Base-by-base conservation (phyloP, 2,797 vertebrate species). In the Neoniphon sammara region DNA sequence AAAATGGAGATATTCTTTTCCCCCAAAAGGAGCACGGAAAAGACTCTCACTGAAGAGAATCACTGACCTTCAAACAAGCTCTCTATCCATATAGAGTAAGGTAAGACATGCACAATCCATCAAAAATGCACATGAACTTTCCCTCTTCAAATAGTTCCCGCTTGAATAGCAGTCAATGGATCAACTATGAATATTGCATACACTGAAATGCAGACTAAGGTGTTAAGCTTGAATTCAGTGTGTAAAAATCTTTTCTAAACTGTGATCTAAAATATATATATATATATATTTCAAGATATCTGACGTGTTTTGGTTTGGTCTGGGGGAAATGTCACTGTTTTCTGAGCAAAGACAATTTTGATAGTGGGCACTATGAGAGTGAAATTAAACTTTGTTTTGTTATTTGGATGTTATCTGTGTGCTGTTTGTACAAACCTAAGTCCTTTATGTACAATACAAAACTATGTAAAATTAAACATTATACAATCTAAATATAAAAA, bases 61-160 rank as follows among this genome's bases (percentile, higher is more conserved):
- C 91, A 92, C 86, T 93, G 93, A 94, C 91, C 92, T 93, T 94
- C 93, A 93, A 92, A 93, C 89, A 89, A 90, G 92, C 92, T 92
- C 90, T 91, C 91, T 88, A 93, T 92, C 91, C 92, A 92, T 90
- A 92, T 89, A 90, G 89, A 92, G 89, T 89, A 92, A 83, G 89
- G 82, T 82, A 81, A 90, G 91, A 91, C 92, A 92, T 91, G 90
- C 91, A 91, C 91, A 92, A 92, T 93, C 91, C 91, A 93, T 93
- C 92, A 93, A 93, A 93, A 92, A 92, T 92, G 91, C 90, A 93
- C 91, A 91, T 93, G 93, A 93, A 93, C 92, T 94, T 94, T 93
- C 88, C 88, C 88, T 93, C 92, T 92, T 91, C 89, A 91, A 93
- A 93, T 92, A 91, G 89, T 92, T 93, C 92, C 90, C 82, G 82